Evolutionary conservation across 2,888 invertebrate genomes (phyloP), one percentile per base, ranked within the genome.

Genomic region (Drosophila buzzatii): DNA sequence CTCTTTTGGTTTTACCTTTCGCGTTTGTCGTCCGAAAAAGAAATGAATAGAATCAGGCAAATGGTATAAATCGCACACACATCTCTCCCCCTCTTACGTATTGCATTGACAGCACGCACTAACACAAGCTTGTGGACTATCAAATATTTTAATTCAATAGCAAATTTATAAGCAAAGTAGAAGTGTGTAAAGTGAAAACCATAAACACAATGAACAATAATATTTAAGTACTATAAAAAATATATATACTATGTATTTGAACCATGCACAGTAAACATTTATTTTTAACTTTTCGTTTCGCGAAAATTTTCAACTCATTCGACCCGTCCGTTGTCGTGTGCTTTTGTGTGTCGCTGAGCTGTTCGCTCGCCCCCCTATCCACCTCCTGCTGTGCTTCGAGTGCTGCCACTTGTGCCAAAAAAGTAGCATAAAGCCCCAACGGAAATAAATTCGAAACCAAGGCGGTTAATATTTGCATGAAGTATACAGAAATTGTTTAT

Each of bases 271-370:
- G 79, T 85, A 89, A 84, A 86, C 84, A 82, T 89, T 90, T 90
- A 91, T 90, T 91, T 91, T 85, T 87, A 88, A 79, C 83, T 89
- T 89, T 83, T 79, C 77, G 77, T 72, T 79, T 82, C 80, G 85
- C 85, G 79, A 87, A 89, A 90, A 84, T 80, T 81, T 90, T 88
- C 89, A 79, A 86, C 84, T 89, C 73, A 82, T 83, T 80, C 81
- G 85, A 78, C 76, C 75, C 70, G 77, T 77, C 78, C 73, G 81
- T 62, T 68, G 83, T 70, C 86, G 87, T 84, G 85, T 86, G 90
- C 89, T 85, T 87, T 89, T 88, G 80, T 80, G 62, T 73, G 79
- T 70, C 69, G 63, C 67, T 71, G 71, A 56, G 67, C 69, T 68
- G 56, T 70, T 57, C 53, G 35, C 52, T 37, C 37, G 51, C 52